Evolutionary conservation across 2,888 invertebrate species (phyloP), one percentile per base, ranked within the genome.

Genomic region (Melitaea athalia): DNA sequence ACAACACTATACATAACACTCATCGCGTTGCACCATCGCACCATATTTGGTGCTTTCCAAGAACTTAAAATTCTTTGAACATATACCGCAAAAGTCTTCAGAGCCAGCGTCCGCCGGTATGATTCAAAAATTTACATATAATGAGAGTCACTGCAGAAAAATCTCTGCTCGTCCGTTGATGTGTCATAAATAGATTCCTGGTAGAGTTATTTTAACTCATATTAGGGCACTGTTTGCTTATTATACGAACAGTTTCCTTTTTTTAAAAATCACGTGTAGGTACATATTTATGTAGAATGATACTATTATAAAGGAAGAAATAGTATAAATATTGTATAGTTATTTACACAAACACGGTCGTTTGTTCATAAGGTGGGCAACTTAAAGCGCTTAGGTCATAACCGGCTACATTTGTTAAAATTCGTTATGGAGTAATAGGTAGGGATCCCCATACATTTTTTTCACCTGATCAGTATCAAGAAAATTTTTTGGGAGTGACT

Each of bases 41-140:
- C 64, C 63, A 31, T 50, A 60, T 72, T 72, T 68, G 45, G 65
- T 63, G 45, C 43, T 59, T 76, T 75, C 77, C 67, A 17, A 71
- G 77, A 77, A 77, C 68, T 65, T 31, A 72, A 76, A 77, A 76
- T 67, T 62, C 59, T 73, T 73, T 67, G 63, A 71, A 71, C 52
- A 63, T 67, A 49, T 45, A 71, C 61, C 67, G 55, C 69, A 64
- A 67, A 63, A 63, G 59, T 57, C 84, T 85, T 78, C 85, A 38
- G 38, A 79, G 80, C 78, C 66, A 72, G 69, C 64, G 68, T 75
- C 75, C 76, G 77, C 74, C 72, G 71, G 73, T 77, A 80, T 89
- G 89, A 89, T 85, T 90, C 90, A 90, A 89, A 82, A 76, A 81
- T 81, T 84, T 85, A 85, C 84, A 81, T 82, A 82, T 86, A 85